phyloP scores from a whole-genome alignment of 2,113 vertebrate genomes.

The Embiotoca jacksoni region DNA sequence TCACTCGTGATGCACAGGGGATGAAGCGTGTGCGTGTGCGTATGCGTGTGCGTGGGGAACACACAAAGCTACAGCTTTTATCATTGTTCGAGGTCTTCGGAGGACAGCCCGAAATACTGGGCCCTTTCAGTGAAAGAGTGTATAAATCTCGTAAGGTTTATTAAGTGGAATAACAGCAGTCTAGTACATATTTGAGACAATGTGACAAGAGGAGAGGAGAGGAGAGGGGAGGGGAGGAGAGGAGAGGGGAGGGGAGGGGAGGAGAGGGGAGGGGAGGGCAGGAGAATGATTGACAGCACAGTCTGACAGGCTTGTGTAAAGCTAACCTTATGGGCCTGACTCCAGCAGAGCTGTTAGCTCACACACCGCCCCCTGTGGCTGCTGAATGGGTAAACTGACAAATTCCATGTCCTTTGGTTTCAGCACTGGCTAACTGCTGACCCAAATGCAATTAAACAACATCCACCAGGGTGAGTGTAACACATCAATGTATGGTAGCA shows the following conservation, averaged over 20 bases:
- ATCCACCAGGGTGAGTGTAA: constrained; percentile 71
- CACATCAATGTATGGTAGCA: constrained; percentile 44
- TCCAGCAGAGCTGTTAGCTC: constrained; percentile 79
- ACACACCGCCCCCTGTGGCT: constrained; percentile 69
- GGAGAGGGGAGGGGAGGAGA: constrained; percentile 22
- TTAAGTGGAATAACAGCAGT: constrained; percentile 53
- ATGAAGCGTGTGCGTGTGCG: constrained; percentile 29
- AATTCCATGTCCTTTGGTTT: constrained; percentile 84
- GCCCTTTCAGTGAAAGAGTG: constrained; percentile 23
- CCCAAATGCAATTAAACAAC: constrained; percentile 84
- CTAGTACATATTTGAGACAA: constrained; percentile 21
- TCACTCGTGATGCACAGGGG: constrained; percentile 64
- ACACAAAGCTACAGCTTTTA: constrained; percentile 22
- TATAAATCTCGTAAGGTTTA: constrained; percentile 46
- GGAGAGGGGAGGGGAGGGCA: constrained; percentile 33
- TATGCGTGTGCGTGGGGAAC: constrained; percentile 17
- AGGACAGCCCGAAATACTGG: constrained; percentile 29
- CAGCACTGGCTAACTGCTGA: constrained; percentile 81
- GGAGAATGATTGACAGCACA: constrained; percentile 72
- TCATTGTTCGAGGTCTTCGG: constrained; percentile 21
- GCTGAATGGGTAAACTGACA: constrained; percentile 86
- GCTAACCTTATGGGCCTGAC: constrained; percentile 74
- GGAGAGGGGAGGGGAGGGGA: constrained; percentile 29
- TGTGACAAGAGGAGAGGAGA: constrained; percentile 17
- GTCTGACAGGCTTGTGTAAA: constrained; percentile 80